Base-by-base conservation (phyloP, 1,140 invertebrate genomes). In the Megathymus violae region DNA sequence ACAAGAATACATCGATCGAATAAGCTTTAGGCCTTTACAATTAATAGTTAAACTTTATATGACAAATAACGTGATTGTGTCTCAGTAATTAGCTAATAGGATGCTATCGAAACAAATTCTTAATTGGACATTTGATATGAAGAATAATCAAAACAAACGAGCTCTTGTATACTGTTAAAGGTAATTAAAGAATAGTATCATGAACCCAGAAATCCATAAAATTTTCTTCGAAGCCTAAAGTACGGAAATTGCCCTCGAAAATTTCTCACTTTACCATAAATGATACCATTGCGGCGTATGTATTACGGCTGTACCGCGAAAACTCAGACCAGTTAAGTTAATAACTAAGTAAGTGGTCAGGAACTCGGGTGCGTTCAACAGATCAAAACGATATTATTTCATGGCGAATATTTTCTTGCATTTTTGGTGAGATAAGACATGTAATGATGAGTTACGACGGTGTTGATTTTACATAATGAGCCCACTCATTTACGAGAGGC, bases 381-480 rank as follows among this genome's bases (percentile, higher is more conserved):
- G 72, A 78, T 78, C 69, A 69, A 62, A 67, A 64, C 63, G 64
- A 71, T 76, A 74, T 78, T 64, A 70, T 78, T 75, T 43, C 64
- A 14, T 16, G 40, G 44, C 51, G 63, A 60, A 65, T 69, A 59
- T 63, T 74, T 67, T 74, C 62, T 54, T 56, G 50, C 64, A 66
- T 47, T 60, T 75, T 50, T 67, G 47, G 59, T 50, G 60, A 65
- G 61, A 61, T 62, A 63, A 22, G 40, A 14, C 27, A 54, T 36
- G 66, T 80, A 78, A 80, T 80, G 69, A 78, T 75, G 80, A 82
- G 67, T 80, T 74, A 80, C 68, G 65, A 64, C 68, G 62, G 67
- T 77, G 76, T 78, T 80, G 75, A 76, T 78, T 79, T 76, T 76
- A 80, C 76, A 74, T 78, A 80, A 82, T 77, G 74, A 82, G 68